Base-by-base conservation (phyloP, 1,140 invertebrate species). In the Lineus longissimus region DNA sequence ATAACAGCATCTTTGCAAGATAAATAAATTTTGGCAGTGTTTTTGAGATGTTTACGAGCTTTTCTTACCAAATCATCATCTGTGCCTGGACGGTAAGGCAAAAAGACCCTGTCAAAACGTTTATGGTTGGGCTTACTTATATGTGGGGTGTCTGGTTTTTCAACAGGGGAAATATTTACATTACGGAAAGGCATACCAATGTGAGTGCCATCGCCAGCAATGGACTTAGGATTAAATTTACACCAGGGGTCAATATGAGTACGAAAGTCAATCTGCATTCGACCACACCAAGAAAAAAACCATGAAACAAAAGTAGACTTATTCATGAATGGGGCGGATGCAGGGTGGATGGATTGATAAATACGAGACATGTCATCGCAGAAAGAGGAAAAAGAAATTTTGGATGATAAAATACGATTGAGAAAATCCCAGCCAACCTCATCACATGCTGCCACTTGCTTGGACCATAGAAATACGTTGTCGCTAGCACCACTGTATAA, bases 401-500 rank as follows among this genome's bases (percentile, higher is more conserved):
- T 45, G 29, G 33, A 63, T 15, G 7, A 59, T 29, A 61, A 40
- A 19, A 66, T 61, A 29, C 60, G 25, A 15, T 54, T 22, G 23
- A 69, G 57, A 66, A 66, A 69, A 23, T 51, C 55, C 57, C 58
- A 66, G 19, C 67, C 67, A 23, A 69, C 57, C 43, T 69, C 67
- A 66, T 69, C 62, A 17, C 67, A 64, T n/a, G 67, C 67, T 30
- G 56, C 67, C 29, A 64, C 63, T 15, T 62, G 61, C n/a, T 23
- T 51, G 4, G 36, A 57, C 4, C 63, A 23, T 0, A 69, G 54
- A 66, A 66, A 62, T 13, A 69, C n/a, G 33, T 15, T 7, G 33
- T 36, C 33, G 6, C 15, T 4, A 7, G 33, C 4, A 36, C 33
- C 33, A 36, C 33, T 7, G 15, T 36, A 36, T n/a, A n/a, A n/a